Conservation (phyloP, 30 jellyfish, hydroid and myxozoan species). For the Pelagia noctiluca region DNA sequence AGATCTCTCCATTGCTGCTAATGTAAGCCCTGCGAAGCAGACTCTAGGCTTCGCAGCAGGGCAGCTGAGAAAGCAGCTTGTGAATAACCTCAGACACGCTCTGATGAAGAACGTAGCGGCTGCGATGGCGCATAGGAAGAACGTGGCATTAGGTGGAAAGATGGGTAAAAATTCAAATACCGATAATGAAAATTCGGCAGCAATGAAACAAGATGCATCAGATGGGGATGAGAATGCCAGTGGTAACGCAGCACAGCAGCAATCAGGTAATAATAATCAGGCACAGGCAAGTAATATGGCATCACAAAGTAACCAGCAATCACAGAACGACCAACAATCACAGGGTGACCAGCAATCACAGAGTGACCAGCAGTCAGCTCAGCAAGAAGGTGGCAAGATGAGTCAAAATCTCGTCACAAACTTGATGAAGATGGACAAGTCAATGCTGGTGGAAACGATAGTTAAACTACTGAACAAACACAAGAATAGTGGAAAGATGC, state of each 20-base stretch:
- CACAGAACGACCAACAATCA: background rate
- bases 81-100: slow-evolving; percentile 51
- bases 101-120: slow-evolving; percentile 70
- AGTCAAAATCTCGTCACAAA: slow-evolving; percentile 53
- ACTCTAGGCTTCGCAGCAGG: slow-evolving; percentile 65
- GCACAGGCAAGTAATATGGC: background rate
- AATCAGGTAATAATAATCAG: background rate
- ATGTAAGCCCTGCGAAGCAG: slow-evolving; percentile 55
- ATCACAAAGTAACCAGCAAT: background rate
- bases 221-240: background rate
- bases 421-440: slow-evolving; percentile 83
- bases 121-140: slow-evolving; percentile 49
- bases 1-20: slow-evolving; percentile 40
- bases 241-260: background rate
- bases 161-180: too few relatives aligned
- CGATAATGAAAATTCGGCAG: too few relatives aligned
- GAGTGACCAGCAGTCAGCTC: background rate
- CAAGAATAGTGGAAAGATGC: slow-evolving; percentile 25
- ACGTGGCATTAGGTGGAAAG: background rate
- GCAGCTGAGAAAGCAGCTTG: slow-evolving; percentile 71
- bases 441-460: slow-evolving; percentile 69
- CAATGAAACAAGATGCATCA: too few relatives aligned
- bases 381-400: background rate
- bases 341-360: background rate
- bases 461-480: slow-evolving; percentile 77